Evolutionary conservation across 2,113 vertebrate genomes (phyloP).

Genomic region (Castor canadensis): DNA sequence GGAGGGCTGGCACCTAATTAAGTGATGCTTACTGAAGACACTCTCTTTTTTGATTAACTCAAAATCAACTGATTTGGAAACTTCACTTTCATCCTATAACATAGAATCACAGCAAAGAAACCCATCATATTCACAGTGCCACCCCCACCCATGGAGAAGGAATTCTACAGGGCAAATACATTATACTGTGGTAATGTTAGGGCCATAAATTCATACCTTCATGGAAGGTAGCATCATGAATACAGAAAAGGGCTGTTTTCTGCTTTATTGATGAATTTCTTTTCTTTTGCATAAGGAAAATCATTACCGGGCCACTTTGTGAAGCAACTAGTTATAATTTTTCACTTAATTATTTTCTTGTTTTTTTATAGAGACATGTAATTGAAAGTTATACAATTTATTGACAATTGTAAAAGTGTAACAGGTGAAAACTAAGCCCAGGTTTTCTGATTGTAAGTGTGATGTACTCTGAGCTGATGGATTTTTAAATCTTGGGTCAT

Average conservation of each 20-base stretch:
- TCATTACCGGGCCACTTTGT: not conserved
- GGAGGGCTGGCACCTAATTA: not conserved
- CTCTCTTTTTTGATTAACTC: not conserved
- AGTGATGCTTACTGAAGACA: not conserved
- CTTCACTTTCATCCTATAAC: not conserved
- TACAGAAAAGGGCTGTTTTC: not conserved
- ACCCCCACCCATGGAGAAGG: too few species aligned
- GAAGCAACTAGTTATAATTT: not conserved
- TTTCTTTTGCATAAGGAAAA: not conserved
- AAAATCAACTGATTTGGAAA: not conserved
- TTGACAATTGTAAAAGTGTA: not conserved
- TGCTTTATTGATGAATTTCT: not conserved
- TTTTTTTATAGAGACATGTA: not conserved
- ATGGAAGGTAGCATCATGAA: not conserved
- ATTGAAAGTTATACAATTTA: constrained; percentile 15
- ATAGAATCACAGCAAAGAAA: not conserved
- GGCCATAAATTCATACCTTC: too few species aligned
- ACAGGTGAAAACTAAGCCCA: not conserved
- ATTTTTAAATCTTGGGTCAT: not conserved
- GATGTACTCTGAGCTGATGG: not conserved
- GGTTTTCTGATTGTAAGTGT: not conserved
- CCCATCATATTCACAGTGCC: not conserved
- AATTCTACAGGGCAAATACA: too few species aligned
- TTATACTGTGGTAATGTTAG: not conserved
- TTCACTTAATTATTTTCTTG: not conserved